A percentile compares a stretch with the other conserved stretches of the same genome.
These are phyloP conservation scores for Toxotes lorentzi DNA, from an alignment of 2,797 vertebrate species.

Conservation along the genomic window DNA sequence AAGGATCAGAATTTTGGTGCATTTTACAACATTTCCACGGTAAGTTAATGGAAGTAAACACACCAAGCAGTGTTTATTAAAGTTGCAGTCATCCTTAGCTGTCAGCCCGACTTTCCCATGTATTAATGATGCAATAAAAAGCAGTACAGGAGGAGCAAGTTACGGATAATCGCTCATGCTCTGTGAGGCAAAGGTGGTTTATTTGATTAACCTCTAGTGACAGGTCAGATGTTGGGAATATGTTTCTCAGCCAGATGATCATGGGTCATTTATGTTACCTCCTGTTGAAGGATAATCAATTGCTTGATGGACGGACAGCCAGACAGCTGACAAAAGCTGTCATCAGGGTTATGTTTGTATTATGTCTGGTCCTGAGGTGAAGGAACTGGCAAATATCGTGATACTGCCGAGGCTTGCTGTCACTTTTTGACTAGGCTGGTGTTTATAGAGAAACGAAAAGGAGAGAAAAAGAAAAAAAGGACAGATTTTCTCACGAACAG, in stretches of 20 bases:
- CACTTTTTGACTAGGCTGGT: conserved; percentile 35
- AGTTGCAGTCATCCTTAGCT: conserved; percentile 24
- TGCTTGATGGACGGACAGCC: conserved; percentile 47
- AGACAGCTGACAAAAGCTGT: conserved; percentile 57
- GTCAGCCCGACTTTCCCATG: conserved; percentile 33
- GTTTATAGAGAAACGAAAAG: conserved; percentile 31
- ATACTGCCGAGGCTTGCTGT: conserved; percentile 2
- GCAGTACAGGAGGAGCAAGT: conserved; percentile 54
- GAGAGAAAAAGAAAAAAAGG: background rate
- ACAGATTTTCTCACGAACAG: background rate
- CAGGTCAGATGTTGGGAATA: conserved; percentile 68
- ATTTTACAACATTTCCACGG: conserved; percentile 13
- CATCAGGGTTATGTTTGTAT: conserved; percentile 67
- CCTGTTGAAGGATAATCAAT: conserved; percentile 65
- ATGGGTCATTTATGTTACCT: conserved; percentile 64
- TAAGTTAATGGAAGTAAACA: conserved; percentile 1
- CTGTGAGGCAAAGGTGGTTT: conserved; percentile 47
- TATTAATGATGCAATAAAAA: conserved; percentile 70
- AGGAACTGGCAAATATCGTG: conserved; percentile 41
- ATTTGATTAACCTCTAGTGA: conserved; percentile 73
- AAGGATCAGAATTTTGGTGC: background rate
- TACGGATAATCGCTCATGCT: conserved; percentile 69
- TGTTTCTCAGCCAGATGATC: conserved; percentile 64
- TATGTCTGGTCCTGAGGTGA: conserved; percentile 63
- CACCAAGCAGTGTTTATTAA: background rate